phyloP scores from a whole-genome alignment of 2,888 invertebrate genomes.

The Cactoblastis cactorum region DNA sequence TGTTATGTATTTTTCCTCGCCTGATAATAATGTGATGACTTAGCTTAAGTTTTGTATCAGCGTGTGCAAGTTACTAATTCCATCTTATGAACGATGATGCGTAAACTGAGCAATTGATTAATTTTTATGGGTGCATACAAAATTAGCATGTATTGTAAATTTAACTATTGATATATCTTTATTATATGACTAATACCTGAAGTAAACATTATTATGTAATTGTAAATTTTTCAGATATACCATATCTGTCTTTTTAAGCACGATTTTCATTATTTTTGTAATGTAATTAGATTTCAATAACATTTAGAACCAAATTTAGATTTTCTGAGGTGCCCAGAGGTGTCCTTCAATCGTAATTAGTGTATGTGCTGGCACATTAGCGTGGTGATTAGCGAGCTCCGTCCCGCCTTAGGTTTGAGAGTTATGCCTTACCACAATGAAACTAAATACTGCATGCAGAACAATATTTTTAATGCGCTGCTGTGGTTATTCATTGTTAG shows the following conservation, averaged over 20 bases:
- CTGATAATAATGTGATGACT: background rate
- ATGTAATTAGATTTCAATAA: background rate
- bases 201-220: background rate
- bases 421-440: background rate
- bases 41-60: background rate
- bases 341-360: constrained; percentile 12
- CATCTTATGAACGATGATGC: constrained; percentile 1
- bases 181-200: background rate
- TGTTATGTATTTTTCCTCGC: background rate
- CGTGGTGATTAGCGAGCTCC: constrained; percentile 35
- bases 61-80: background rate
- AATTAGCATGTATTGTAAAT: no score
- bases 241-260: no score
- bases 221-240: no score
- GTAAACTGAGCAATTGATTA: background rate
- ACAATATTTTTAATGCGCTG: no score
- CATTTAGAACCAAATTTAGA: background rate
- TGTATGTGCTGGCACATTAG: constrained; percentile 30
- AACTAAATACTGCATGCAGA: no score
- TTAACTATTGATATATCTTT: no score
- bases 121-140: no score
- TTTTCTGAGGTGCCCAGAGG: background rate
- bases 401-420: constrained; percentile 8
- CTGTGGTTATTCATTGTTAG: no score
- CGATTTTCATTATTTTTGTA: background rate